These are phyloP conservation scores for Pegoplata infirma DNA, from an alignment of 2,888 invertebrate genomes.

Conservation along the genomic window DNA sequence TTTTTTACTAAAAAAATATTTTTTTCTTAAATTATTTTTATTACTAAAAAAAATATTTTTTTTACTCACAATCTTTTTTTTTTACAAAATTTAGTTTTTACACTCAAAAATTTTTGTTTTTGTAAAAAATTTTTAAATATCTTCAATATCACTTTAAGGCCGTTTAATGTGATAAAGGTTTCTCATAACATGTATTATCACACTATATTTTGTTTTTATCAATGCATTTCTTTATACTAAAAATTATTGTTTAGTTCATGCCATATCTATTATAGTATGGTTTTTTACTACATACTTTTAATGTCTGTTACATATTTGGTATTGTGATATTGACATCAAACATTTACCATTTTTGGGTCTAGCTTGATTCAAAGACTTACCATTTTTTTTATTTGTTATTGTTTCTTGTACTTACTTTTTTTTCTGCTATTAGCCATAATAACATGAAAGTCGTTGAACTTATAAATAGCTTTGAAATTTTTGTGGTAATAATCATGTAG, in stretches of 20 bases:
- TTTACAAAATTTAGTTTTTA: too few relatives aligned
- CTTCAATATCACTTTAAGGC: too few relatives aligned
- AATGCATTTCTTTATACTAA: not conserved
- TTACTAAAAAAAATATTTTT: too few relatives aligned
- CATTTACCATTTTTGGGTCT: slow-evolving; percentile 46
- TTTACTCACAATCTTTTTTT: too few relatives aligned
- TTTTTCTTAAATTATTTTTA: too few relatives aligned
- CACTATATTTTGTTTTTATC: not conserved
- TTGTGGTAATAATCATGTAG: not conserved
- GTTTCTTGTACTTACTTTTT: too few relatives aligned
- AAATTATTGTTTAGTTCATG: not conserved
- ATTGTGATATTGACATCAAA: slow-evolving; percentile 61
- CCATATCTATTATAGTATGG: not conserved
- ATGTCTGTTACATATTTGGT: slow-evolving; percentile 48
- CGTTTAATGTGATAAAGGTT: too few relatives aligned
- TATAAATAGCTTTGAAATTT: not conserved
- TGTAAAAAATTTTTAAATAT: too few relatives aligned
- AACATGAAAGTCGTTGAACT: not conserved
- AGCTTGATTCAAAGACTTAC: not conserved
- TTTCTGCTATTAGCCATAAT: slow-evolving; percentile 1
- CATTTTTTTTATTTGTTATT: not conserved
- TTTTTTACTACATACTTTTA: slow-evolving; percentile 18
- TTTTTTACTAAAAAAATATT: too few relatives aligned
- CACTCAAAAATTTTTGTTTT: too few relatives aligned
- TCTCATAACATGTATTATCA: not conserved